Conservation (phyloP, 2,113 vertebrate genomes). For the Eptesicus fuscus region DNA sequence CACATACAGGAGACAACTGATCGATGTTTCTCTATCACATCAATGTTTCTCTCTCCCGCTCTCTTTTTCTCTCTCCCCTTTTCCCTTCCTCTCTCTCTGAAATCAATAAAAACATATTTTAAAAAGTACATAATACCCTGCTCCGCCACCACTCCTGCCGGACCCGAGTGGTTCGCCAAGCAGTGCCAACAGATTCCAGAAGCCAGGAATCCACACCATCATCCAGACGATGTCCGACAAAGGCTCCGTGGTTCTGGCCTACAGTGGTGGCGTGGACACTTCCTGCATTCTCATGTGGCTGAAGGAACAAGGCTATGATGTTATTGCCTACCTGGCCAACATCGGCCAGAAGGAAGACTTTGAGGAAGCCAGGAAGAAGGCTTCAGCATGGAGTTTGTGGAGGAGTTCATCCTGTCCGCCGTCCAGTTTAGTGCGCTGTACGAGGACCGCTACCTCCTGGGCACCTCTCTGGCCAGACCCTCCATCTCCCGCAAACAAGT, state of each 20-base stretch:
- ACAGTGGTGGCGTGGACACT: slow-evolving; percentile 96
- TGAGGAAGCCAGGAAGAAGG: slow-evolving; percentile 90
- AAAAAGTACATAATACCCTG: not conserved
- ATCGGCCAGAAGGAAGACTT: slow-evolving; percentile 97
- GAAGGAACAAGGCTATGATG: slow-evolving; percentile 93
- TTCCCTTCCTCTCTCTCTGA: not conserved
- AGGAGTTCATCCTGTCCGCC: slow-evolving; percentile 93
- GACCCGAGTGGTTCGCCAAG: too few species aligned
- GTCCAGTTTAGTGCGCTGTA: slow-evolving; percentile 92
- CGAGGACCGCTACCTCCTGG: slow-evolving; percentile 94
- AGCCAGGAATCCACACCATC: too few species aligned
- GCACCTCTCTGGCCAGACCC: slow-evolving; percentile 92
- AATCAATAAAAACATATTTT: not conserved
- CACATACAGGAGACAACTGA: not conserved
- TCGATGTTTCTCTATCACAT: not conserved
- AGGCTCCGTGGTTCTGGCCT: slow-evolving; percentile 93
- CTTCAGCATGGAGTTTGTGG: slow-evolving; percentile 93
- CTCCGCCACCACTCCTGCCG: too few species aligned
- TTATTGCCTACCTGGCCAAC: slow-evolving; percentile 94
- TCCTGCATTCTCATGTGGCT: slow-evolving; percentile 98
- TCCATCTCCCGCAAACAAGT: slow-evolving; percentile 93
- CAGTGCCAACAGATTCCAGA: too few species aligned
- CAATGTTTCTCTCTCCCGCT: not conserved
- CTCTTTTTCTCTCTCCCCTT: not conserved
- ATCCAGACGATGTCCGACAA: slow-evolving; percentile 86